Evolutionary conservation across 2,113 vertebrate species (phyloP).

Genomic region (Sturnus vulgaris): DNA sequence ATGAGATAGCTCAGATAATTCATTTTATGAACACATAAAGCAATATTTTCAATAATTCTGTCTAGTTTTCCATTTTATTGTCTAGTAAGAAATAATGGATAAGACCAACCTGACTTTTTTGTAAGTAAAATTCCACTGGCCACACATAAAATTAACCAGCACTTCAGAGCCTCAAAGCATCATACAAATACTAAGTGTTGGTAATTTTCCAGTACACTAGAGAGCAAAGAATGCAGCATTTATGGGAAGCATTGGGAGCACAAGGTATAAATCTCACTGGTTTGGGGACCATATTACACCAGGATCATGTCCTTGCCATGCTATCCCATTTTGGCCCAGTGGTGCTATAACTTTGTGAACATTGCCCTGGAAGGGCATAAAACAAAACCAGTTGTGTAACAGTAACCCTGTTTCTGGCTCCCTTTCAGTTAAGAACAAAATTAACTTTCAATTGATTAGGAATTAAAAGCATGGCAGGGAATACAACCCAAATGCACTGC

Average conservation of each 20-base stretch:
- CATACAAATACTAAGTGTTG: background rate
- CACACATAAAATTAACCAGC: background rate
- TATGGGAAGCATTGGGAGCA: background rate
- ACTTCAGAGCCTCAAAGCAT: background rate
- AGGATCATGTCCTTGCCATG: fast-evolving
- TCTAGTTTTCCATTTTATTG: background rate
- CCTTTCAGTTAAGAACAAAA: constrained; percentile 31
- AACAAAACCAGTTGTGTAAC: background rate
- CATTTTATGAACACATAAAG: background rate
- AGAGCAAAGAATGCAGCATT: background rate
- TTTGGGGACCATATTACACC: background rate
- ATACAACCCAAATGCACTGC: background rate
- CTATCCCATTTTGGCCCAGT: background rate
- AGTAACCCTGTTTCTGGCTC: background rate
- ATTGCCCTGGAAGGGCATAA: background rate
- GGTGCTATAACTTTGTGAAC: background rate
- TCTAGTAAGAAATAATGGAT: background rate
- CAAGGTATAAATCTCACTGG: background rate
- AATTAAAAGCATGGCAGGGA: constrained; percentile 44
- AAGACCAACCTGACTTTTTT: background rate
- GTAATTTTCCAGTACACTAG: background rate
- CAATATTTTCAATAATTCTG: constrained; percentile 4
- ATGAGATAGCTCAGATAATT: background rate
- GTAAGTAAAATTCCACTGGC: background rate
- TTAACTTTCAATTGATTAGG: constrained; percentile 55